These are phyloP conservation scores for Elysia chlorotica DNA, from an alignment of 1,140 invertebrate species.

Conservation along the genomic window DNA sequence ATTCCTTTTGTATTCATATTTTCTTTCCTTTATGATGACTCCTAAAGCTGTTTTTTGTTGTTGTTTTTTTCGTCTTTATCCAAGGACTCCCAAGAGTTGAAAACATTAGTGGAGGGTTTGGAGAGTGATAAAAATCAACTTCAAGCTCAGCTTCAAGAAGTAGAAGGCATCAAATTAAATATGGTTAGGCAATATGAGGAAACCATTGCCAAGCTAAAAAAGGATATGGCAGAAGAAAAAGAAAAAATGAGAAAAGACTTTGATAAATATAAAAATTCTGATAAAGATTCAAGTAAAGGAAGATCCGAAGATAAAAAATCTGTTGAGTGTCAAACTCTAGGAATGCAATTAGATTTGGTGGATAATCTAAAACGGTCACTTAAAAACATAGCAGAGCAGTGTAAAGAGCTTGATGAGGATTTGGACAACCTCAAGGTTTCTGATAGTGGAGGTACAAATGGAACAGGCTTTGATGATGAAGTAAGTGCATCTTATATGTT, in stretches of 20 bases:
- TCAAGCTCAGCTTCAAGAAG: background rate
- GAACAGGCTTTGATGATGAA: background rate
- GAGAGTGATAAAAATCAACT: constrained; percentile 2
- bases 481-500: no score
- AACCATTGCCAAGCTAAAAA: background rate
- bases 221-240: background rate
- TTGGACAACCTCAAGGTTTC: constrained; percentile 2
- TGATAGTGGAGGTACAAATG: background rate
- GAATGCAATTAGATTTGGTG: background rate
- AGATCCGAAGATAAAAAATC: no score
- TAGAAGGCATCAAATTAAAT: background rate
- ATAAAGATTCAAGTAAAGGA: no score
- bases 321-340: background rate
- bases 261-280: no score
- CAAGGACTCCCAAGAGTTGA: constrained; percentile 4
- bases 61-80: background rate
- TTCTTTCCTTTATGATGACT: no score
- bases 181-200: background rate
- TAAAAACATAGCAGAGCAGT: background rate
- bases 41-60: constrained; percentile 9
- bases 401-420: background rate
- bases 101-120: background rate
- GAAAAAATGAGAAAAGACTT: background rate
- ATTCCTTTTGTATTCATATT: no score
- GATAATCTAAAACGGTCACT: constrained; percentile 1